Conservation (phyloP, 2,888 invertebrate genomes). For the Pollenia labialis region DNA sequence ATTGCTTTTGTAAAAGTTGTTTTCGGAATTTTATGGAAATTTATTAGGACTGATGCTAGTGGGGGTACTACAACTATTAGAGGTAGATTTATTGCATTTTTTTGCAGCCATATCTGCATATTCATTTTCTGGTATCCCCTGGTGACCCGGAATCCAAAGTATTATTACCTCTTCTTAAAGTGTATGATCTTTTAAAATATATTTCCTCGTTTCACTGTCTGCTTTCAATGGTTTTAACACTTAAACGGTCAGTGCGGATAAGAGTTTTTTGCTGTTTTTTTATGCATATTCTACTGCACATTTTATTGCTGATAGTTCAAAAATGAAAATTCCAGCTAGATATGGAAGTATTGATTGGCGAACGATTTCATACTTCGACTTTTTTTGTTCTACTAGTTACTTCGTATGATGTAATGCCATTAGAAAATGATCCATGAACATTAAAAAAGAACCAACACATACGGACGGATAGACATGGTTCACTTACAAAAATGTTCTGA, state of each 20-base stretch:
- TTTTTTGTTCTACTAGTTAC: neutral
- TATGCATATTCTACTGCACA: neutral
- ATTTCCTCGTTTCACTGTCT: neutral
- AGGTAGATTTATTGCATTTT: too few relatives aligned
- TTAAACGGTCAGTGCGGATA: neutral
- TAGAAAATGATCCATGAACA: neutral
- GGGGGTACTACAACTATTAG: too few relatives aligned
- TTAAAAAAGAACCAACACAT: too few relatives aligned
- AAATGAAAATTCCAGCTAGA: neutral
- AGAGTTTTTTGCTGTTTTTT: neutral
- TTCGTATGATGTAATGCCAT: neutral
- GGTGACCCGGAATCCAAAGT: neutral
- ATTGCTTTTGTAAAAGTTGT: neutral
- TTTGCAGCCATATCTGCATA: too few relatives aligned
- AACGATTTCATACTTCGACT: too few relatives aligned
- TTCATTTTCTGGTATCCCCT: too few relatives aligned
- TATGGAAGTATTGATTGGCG: too few relatives aligned
- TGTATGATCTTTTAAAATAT: neutral
- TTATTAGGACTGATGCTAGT: neutral
- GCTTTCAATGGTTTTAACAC: neutral
- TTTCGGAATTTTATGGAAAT: neutral
- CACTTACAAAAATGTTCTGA: too few relatives aligned
- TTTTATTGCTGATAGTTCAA: slow-evolving; percentile 6
- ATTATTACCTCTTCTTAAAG: neutral
- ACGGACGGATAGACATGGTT: too few relatives aligned